Evolutionary conservation across 64 coral and sea anemone genomes (phyloP), one percentile per base, ranked within the genome.

Genomic region (Acropora tenuis): DNA sequence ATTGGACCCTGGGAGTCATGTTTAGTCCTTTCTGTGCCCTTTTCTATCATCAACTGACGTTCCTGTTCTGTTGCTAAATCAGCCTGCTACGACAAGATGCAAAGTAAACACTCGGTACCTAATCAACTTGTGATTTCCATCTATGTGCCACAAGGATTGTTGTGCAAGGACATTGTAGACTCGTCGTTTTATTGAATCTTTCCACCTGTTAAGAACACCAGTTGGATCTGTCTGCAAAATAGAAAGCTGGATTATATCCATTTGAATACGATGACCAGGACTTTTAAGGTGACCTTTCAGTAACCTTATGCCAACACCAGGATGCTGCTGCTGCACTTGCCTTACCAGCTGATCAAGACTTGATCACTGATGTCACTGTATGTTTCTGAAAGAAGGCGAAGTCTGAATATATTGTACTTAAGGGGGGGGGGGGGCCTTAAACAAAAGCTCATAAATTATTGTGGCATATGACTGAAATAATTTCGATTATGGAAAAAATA

Each of bases 231-330:
- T 86, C 17, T n/a, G 13, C 67, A 71, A 7, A 19, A 43, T n/a
- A 65, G 82, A 86, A 9, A n/a, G 60, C 41, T 58, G 3, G 18
- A 86, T 86, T 40, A 60, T 67, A 13, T 66, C 82, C 4, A 60
- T 67, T 66, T 44, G 43, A 6, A 86, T 69, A 17, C 82, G 82
- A 18, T 68, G 59, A 3, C 82, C 82, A 45, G 8, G 15, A 50
- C 71, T 77, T 82, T 61, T 52, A 6, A 86, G 58, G 57, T 86
- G 42, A 52, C 90, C 90, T 74, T 84, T 83, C 47, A 91, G 50
- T 58, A 91, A 60, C 76, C 90, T 69, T 73, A 91, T 75, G 16
- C 80, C 90, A 85, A 86, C 84, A 74, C 47, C 48, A 47, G 60
- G 48, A 75, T 92, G 68, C 46, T 86, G 50, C 50, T 55, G 50